These are phyloP conservation scores for Nothura maculosa DNA, from an alignment of 2,797 vertebrate genomes.

Conservation along the genomic window DNA sequence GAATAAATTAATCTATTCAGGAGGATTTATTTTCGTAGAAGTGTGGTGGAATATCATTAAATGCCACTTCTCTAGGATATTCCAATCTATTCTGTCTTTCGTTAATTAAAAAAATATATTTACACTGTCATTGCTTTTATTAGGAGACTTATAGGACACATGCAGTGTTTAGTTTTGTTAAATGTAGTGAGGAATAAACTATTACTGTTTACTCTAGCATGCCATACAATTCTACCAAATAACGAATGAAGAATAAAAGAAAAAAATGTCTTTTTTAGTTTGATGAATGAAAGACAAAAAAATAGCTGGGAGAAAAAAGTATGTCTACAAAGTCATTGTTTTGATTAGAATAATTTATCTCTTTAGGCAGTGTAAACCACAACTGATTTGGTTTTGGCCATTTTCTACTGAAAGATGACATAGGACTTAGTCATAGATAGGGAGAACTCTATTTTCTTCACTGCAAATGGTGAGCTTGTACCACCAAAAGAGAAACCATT, in stretches of 20 bases:
- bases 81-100: background rate
- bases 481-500: conserved; percentile 48
- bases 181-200: background rate
- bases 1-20: background rate
- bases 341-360: conserved; percentile 63
- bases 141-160: background rate
- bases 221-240: background rate
- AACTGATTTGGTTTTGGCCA: conserved; percentile 53
- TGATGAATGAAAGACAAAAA: conserved; percentile 13
- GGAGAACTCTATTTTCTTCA: background rate
- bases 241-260: conserved; percentile 34
- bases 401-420: conserved; percentile 49
- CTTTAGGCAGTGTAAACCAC: conserved; percentile 29
- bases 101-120: background rate
- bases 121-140: background rate
- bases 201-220: background rate
- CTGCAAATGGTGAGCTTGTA: conserved; percentile 4
- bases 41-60: background rate
- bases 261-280: conserved; percentile 16
- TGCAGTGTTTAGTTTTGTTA: background rate
- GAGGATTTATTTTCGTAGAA: background rate
- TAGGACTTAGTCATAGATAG: conserved; percentile 19
- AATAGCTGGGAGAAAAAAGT: background rate
- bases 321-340: conserved; percentile 4
- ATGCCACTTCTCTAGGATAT: background rate